Evolutionary conservation across 2,888 invertebrate genomes (phyloP), one percentile per base, ranked within the genome.

Genomic region (Craniophora ligustri): DNA sequence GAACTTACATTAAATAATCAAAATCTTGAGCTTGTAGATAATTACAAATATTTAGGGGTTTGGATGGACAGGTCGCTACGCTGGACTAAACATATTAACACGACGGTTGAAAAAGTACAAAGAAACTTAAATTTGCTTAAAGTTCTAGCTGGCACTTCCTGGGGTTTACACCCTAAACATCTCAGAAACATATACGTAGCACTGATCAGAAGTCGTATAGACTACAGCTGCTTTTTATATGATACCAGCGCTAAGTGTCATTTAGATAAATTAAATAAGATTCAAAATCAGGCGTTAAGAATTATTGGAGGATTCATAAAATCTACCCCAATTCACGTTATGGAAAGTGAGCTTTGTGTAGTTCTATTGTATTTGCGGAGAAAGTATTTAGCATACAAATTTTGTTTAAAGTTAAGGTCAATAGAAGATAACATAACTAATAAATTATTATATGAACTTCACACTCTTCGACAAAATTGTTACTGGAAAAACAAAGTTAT

Each of bases 341-440:
- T 40, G 51, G 39, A 53, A 28, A 39, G 39, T 3, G 47, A 47
- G 23, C 18, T 54, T 1, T 23, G 47, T 47, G 41, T 41, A 19
- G 11, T 13, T 0, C 41, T 35, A 3, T 23, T 41, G 46, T 13
- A 35, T 13, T 19, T 46, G 28, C 7, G 40, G 0, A 41, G 40
- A 11, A 40, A 40, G 30, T 54, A 26, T 31, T 38, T 42, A 15
- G 41, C 35, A 2, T 47, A n/a, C n/a, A n/a, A n/a, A n/a, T n/a
- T n/a, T n/a, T n/a, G n/a, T 26, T 10, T 40, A 48, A 40, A 7
- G 15, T 30, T 8, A 30, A 23, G n/a, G 1, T 23, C 35, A 0
- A n/a, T 41, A 14, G 8, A 30, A 36, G 30, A 35, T 14, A 51
- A 38, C 30, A 5, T 21, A 6, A 36, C 10, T 1, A 30, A 5